These are phyloP conservation scores for Athalia rosae DNA, from an alignment of 2,888 invertebrate species.

Conservation along the genomic window DNA sequence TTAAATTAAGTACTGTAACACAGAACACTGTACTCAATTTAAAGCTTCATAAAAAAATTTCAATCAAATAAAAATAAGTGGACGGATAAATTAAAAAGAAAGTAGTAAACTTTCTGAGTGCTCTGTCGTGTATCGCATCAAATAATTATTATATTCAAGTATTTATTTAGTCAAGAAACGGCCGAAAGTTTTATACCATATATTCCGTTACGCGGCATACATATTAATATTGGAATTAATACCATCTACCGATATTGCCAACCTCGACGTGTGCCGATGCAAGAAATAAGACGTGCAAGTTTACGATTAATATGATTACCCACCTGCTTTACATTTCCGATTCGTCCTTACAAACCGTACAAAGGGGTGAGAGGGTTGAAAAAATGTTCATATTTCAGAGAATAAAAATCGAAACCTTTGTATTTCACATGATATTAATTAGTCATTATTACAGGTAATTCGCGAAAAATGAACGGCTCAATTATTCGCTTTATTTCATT, in stretches of 20 bases:
- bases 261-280: neutral
- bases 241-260: neutral
- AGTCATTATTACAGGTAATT: slow-evolving; percentile 32
- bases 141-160: too few relatives aligned
- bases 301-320: too few relatives aligned
- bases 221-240: neutral
- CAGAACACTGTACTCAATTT: too few relatives aligned
- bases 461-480: neutral
- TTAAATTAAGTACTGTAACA: too few relatives aligned
- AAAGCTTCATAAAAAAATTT: too few relatives aligned
- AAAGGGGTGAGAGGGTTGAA: neutral
- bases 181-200: too few relatives aligned
- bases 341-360: neutral
- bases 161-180: too few relatives aligned
- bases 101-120: too few relatives aligned
- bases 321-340: neutral
- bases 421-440: slow-evolving; percentile 40
- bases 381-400: neutral
- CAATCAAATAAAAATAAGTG: too few relatives aligned
- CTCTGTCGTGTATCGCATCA: too few relatives aligned
- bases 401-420: slow-evolving; percentile 39
- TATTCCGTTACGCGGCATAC: neutral
- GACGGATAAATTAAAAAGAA: too few relatives aligned
- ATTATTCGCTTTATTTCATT: neutral
- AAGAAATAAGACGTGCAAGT: too few relatives aligned